A percentile compares a stretch with the other conserved stretches of the same genome.
Conservation (phyloP, 2,888 invertebrate genomes). For the Eupithecia tripunctaria region DNA sequence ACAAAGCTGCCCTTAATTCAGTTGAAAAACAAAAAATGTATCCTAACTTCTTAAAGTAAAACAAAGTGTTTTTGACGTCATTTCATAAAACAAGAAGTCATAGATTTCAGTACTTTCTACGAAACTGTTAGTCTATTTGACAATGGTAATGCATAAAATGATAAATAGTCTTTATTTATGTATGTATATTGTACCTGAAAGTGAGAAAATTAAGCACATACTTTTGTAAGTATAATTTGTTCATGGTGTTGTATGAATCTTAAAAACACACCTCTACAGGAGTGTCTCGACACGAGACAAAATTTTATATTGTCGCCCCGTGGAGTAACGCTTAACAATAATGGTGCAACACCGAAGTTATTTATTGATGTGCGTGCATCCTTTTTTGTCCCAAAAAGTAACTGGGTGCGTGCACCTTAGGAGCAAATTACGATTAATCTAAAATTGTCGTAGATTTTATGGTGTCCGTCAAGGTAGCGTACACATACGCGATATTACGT, state of each 20-base stretch:
- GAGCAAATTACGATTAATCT: neutral
- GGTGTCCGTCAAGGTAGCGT: no score
- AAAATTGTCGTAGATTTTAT: neutral
- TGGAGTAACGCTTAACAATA: neutral
- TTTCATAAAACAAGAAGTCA: neutral
- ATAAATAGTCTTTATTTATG: neutral
- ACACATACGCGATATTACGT: no score
- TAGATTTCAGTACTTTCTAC: neutral
- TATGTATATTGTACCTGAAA: neutral
- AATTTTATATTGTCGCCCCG: neutral
- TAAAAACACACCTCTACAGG: neutral
- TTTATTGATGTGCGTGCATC: neutral
- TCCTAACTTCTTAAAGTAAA: neutral
- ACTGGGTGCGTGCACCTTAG: neutral
- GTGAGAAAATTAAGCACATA: neutral
- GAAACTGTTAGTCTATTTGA: neutral
- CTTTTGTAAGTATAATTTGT: neutral
- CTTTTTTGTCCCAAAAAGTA: neutral
- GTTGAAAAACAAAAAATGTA: neutral
- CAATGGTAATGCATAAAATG: neutral
- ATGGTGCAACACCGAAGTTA: neutral
- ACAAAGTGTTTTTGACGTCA: neutral
- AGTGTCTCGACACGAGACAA: neutral
- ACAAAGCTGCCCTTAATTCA: neutral
- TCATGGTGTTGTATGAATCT: neutral